A percentile compares a stretch with the other conserved stretches of the same genome.
Evolutionary conservation across 2,888 invertebrate species (phyloP).

Genomic region (Leucoptera coffeella): DNA sequence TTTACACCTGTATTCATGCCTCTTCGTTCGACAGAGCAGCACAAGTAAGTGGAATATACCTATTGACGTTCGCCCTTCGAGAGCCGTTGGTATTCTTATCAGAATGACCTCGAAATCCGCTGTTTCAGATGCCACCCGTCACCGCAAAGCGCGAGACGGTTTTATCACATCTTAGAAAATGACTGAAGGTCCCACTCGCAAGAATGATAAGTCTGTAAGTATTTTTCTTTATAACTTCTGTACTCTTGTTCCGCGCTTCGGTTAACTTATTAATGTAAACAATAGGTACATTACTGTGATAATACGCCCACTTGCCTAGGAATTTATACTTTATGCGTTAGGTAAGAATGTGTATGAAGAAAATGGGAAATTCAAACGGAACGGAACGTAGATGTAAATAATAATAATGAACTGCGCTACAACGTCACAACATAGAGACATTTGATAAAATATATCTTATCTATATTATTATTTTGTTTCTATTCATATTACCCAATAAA

Average conservation of each 20-base stretch:
- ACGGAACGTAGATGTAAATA: too few species aligned
- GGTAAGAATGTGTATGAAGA: too few species aligned
- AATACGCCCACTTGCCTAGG: too few species aligned
- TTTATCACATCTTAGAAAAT: conserved; percentile 50
- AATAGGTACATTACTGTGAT: too few species aligned
- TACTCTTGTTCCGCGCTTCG: neutral
- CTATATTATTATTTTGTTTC: too few species aligned
- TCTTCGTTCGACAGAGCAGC: conserved; percentile 25
- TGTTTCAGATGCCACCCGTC: conserved; percentile 45
- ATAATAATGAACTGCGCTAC: too few species aligned
- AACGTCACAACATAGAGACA: too few species aligned
- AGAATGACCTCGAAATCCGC: conserved; percentile 28
- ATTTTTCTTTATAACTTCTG: conserved; percentile 1
- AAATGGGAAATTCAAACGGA: too few species aligned
- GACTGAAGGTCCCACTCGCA: conserved; percentile 36
- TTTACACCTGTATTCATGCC: conserved; percentile 40
- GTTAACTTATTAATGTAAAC: too few species aligned
- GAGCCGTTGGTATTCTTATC: neutral
- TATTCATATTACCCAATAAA: too few species aligned
- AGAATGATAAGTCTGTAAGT: conserved; percentile 46
- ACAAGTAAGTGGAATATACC: conserved; percentile 23
- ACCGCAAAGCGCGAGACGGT: conserved; percentile 43
- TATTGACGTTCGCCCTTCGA: neutral
- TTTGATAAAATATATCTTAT: too few species aligned
- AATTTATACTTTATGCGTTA: too few species aligned